Evolutionary conservation across 2,888 invertebrate species (phyloP), one percentile per base, ranked within the genome.

Genomic region (Melanophora roralis): DNA sequence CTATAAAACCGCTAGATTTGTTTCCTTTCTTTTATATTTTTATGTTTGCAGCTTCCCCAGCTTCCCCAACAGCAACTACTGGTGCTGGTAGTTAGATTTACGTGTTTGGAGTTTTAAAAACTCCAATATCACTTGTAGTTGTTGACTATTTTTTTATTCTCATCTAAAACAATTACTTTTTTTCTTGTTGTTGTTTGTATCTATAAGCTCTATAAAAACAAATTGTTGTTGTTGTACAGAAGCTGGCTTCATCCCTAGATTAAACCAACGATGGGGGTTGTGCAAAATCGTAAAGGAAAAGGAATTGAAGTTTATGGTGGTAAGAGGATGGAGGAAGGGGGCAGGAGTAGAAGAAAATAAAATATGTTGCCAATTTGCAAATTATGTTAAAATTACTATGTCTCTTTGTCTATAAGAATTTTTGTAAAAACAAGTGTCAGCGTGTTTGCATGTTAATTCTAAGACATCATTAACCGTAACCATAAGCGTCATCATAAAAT

Each of bases 311-410:
- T 27, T 27, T 27, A 27, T 3, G 27, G 27, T 27, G 27, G 4
- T 9, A 1, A 12, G 11, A n/a, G 2, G 27, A 6, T 27, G 27
- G 5, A 21, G 21, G 36, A 7, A 14, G 9, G n/a, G 14, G 55
- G 43, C 27, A 6, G 43, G 0, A 1, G 27, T 14, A 14, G 34
- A 45, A n/a, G n/a, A 59, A 14, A 64, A 14, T 64, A 27, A 55
- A 73, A 67, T 40, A 73, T 57, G 32, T 62, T 76, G 68, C 51
- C 80, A 79, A 69, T 79, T 79, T 74, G 74, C 69, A 79, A 79
- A 79, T 74, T 79, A 74, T 69, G 47, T 74, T 62, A 59, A 14
- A 40, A 9, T 62, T 47, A 34, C 16, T 19, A 36, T 36, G 12
- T 65, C 16, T 55, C 16, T 53, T 27, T 34, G 1, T 62, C 8